Evolutionary conservation across 1,140 invertebrate species (phyloP).

Genomic region (Rhopalosiphum maidis): DNA sequence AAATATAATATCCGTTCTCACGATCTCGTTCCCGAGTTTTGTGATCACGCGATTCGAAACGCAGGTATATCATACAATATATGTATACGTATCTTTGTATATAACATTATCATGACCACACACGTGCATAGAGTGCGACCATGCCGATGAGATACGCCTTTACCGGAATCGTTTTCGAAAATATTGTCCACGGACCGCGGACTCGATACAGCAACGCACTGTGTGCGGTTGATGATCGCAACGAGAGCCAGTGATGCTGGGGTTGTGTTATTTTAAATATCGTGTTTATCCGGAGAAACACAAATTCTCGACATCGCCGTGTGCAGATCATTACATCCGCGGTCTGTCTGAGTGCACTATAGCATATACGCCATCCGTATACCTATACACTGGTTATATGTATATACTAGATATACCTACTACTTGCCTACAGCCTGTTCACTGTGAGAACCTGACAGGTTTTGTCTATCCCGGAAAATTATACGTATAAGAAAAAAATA

Average conservation of each 20-base stretch:
- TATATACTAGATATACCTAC: too few species aligned
- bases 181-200: background rate
- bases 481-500: background rate
- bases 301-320: background rate
- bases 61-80: background rate
- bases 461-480: background rate
- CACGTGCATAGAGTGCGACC: background rate
- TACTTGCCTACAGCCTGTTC: background rate
- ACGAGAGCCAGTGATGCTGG: background rate
- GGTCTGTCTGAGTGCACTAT: background rate
- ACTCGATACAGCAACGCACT: background rate
- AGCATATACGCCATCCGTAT: background rate
- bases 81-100: background rate
- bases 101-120: background rate
- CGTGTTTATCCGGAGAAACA: background rate
- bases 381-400: background rate
- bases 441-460: background rate
- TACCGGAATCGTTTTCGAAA: background rate
- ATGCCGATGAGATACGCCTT: background rate
- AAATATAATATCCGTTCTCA: constrained; percentile 17
- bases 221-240: background rate
- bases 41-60: background rate
- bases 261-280: background rate
- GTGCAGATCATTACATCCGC: background rate
- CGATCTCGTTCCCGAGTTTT: background rate